Evolutionary conservation across 2,113 vertebrate species (phyloP).

Genomic region (Pimephales promelas): DNA sequence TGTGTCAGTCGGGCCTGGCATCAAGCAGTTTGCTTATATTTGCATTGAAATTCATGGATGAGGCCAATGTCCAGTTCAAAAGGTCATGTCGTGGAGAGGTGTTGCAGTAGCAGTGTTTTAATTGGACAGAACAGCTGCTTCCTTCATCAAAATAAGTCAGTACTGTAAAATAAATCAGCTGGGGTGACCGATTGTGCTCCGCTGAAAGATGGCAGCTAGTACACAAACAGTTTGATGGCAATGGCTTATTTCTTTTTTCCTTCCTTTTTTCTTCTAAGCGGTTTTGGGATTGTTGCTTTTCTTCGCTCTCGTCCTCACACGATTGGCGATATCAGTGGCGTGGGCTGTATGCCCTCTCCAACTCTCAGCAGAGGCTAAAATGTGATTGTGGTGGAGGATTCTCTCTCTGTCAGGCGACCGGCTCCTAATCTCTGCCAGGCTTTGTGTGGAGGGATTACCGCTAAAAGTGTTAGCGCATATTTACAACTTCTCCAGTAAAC

Average conservation of each 20-base stretch:
- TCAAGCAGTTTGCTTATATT: not conserved
- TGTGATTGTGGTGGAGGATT: conserved; percentile 78
- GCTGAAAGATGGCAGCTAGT: conserved; percentile 41
- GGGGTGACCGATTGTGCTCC: not conserved
- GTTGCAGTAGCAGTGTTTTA: conserved; percentile 15
- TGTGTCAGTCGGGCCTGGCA: conserved; percentile 58
- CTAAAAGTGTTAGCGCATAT: conserved; percentile 79
- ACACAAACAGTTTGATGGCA: conserved; percentile 36
- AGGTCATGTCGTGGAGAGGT: conserved; percentile 40
- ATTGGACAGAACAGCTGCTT: conserved; percentile 28
- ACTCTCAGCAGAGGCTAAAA: conserved; percentile 74
- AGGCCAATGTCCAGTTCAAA: conserved; percentile 49
- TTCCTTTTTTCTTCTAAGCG: conserved; percentile 44
- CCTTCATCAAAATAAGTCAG: conserved; percentile 21
- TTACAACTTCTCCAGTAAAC: conserved; percentile 78
- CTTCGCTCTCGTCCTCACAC: conserved; percentile 61
- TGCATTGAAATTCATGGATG: not conserved
- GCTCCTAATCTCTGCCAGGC: conserved; percentile 77
- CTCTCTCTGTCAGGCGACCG: conserved; percentile 75
- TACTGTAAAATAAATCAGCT: conserved; percentile 10
- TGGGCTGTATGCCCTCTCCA: conserved; percentile 67
- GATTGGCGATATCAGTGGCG: conserved; percentile 62
- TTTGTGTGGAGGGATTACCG: conserved; percentile 78
- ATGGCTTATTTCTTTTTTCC: conserved; percentile 37
- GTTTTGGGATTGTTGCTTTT: conserved; percentile 59